Percentiles rank a stretch among this genome's conserved stretches.
phyloP scores from a whole-genome alignment of 1,140 invertebrate species.

The Homalodisca vitripennis region DNA sequence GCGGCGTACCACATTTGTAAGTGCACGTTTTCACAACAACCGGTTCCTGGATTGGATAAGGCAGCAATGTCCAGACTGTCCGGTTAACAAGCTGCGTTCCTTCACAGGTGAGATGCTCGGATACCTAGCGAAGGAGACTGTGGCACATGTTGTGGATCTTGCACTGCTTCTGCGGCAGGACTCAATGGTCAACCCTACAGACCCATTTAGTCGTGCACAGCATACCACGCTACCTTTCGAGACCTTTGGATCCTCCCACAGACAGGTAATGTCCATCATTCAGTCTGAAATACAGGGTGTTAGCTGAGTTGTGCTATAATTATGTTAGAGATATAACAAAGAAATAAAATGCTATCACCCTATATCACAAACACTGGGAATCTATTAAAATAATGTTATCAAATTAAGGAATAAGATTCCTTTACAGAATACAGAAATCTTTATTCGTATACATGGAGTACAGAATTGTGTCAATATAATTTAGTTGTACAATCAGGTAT shows the following conservation, averaged over 20 bases:
- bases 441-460: too few species aligned
- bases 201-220: slow-evolving; percentile 45
- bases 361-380: too few species aligned
- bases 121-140: slow-evolving; percentile 66
- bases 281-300: too few species aligned
- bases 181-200: slow-evolving; percentile 51
- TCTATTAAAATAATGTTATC: too few species aligned
- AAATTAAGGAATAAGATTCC: too few species aligned
- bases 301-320: too few species aligned
- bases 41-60: slow-evolving; percentile 35
- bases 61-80: slow-evolving; percentile 10
- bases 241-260: slow-evolving; percentile 7
- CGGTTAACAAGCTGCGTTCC: slow-evolving; percentile 14
- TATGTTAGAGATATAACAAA: too few species aligned
- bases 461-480: too few species aligned
- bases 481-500: too few species aligned
- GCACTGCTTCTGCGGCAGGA: slow-evolving; percentile 62
- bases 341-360: too few species aligned
- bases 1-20: slow-evolving; percentile 32
- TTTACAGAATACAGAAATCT: too few species aligned
- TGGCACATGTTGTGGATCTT: slow-evolving; percentile 65
- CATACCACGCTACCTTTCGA: not conserved
- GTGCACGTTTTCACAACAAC: slow-evolving; percentile 18
- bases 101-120: slow-evolving; percentile 55
- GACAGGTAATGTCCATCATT: slow-evolving; percentile 1